A percentile compares a stretch with the other conserved stretches of the same genome.
These are phyloP conservation scores for Clusia tigrina DNA, from an alignment of 2,888 invertebrate genomes.

Conservation along the genomic window DNA sequence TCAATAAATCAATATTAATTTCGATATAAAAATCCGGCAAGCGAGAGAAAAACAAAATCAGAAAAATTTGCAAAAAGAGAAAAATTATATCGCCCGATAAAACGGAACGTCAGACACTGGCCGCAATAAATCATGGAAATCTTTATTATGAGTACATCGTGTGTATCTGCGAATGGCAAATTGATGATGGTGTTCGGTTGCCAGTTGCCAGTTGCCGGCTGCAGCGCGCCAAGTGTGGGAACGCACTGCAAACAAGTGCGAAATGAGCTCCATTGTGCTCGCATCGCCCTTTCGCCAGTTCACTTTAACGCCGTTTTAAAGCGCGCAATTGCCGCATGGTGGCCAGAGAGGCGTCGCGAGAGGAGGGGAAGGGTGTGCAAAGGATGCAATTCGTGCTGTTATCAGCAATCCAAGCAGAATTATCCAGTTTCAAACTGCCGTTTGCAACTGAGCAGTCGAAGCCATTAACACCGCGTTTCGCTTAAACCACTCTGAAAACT, in stretches of 20 bases:
- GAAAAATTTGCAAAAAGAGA: slow-evolving; percentile 6
- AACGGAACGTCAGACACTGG: slow-evolving; percentile 21
- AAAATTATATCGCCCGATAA: slow-evolving; percentile 23
- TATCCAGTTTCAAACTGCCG: too few species aligned
- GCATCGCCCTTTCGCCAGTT: too few species aligned
- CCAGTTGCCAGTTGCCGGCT: too few species aligned
- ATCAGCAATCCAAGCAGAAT: too few species aligned
- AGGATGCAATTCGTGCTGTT: too few species aligned
- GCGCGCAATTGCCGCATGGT: too few species aligned
- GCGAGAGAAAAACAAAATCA: slow-evolving; percentile 20
- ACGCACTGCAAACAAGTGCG: neutral
- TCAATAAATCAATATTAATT: slow-evolving; percentile 36
- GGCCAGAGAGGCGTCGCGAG: too few species aligned
- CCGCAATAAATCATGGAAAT: slow-evolving; percentile 25
- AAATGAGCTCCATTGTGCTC: neutral
- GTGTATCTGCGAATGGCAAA: slow-evolving; percentile 15
- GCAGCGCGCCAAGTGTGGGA: neutral
- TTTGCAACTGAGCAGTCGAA: too few species aligned
- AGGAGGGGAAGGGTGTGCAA: too few species aligned
- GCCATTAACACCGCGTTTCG: too few species aligned
- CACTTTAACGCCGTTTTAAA: too few species aligned
- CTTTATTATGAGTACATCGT: slow-evolving; percentile 18
- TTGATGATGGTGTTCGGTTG: slow-evolving; percentile 15
- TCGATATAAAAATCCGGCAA: slow-evolving; percentile 27
- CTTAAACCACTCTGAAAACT: too few species aligned